phyloP scores from a whole-genome alignment of 2,113 vertebrate species.

The Spermophilus dauricus region DNA sequence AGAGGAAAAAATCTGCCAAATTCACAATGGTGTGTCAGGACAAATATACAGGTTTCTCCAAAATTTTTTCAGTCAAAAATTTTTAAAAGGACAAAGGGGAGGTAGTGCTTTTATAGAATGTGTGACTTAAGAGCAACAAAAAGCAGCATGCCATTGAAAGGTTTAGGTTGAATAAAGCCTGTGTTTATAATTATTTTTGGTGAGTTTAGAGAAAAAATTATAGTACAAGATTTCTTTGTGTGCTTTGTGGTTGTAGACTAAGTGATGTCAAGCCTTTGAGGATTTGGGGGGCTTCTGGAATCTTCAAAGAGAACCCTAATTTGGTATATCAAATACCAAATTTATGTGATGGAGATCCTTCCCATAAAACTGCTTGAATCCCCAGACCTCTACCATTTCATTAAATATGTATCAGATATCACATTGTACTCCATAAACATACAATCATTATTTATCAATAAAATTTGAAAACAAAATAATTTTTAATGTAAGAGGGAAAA shows the following conservation, averaged over 20 bases:
- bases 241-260: background rate
- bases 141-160: background rate
- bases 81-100: background rate
- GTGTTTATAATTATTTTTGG: background rate
- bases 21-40: background rate
- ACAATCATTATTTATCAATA: background rate
- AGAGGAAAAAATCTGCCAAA: background rate
- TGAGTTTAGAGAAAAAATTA: background rate
- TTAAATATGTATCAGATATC: background rate
- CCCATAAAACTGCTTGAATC: background rate
- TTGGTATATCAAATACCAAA: background rate
- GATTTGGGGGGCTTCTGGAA: background rate
- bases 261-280: background rate
- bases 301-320: background rate
- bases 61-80: background rate
- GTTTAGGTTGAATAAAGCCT: background rate
- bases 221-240: background rate
- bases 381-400: background rate
- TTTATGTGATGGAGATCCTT: background rate
- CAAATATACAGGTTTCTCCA: background rate
- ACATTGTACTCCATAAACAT: background rate
- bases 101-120: background rate
- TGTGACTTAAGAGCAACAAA: background rate
- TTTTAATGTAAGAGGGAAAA: background rate
- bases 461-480: background rate